Conservation (phyloP, 2,113 vertebrate species). For the Lasiurus cinereus region DNA sequence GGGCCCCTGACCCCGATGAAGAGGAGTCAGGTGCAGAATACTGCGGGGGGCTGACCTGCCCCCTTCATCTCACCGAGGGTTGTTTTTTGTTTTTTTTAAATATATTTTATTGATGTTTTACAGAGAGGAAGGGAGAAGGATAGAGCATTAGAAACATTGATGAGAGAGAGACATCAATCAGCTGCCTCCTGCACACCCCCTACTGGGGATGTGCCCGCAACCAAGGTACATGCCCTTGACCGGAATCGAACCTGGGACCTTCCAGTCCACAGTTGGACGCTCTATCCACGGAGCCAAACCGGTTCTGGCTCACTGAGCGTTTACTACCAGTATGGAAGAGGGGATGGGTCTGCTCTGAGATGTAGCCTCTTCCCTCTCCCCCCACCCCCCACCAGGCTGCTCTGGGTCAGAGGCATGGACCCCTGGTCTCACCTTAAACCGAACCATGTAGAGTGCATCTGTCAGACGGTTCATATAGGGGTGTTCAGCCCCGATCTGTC, state of each 20-base stretch:
- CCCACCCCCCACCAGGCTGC: neutral
- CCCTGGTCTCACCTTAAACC: constrained; percentile 92
- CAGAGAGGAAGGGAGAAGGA: no score
- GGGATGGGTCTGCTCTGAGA: neutral
- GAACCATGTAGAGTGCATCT: constrained; percentile 96
- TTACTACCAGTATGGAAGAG: neutral
- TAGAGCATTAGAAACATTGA: no score
- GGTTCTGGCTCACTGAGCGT: neutral
- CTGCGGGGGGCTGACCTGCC: neutral
- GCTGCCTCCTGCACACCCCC: no score
- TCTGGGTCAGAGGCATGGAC: neutral
- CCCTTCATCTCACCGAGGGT: neutral
- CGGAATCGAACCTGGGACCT: no score
- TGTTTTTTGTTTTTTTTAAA: no score
- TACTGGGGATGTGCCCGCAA: no score
- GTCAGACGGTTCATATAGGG: constrained; percentile 93
- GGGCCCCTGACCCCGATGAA: neutral
- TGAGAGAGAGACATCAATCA: no score
- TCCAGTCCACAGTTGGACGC: no score
- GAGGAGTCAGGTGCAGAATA: neutral
- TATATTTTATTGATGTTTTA: no score
- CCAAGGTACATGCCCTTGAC: no score
- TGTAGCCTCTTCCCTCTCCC: neutral
- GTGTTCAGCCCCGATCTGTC: constrained; percentile 93
- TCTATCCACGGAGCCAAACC: no score